Percentiles rank a stretch among this genome's conserved stretches.
Evolutionary conservation across 2,113 vertebrate genomes (phyloP).

Genomic region (Gasterosteus nipponicus): DNA sequence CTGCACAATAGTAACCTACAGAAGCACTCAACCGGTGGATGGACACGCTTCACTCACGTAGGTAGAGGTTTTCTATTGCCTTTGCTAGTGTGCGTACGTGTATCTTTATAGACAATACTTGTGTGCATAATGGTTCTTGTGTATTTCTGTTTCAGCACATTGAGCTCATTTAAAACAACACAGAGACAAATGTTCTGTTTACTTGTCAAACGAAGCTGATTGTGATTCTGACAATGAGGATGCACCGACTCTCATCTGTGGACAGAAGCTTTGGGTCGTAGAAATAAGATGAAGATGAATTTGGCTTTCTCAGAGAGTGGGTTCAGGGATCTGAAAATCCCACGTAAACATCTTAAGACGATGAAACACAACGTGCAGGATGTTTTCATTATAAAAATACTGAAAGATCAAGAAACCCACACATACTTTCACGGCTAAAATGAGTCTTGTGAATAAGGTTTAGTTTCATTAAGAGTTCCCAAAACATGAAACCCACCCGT

Average conservation of each 20-base stretch:
- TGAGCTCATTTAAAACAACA: not conserved
- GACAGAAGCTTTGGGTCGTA: constrained; percentile 14
- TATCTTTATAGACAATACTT: too few species aligned
- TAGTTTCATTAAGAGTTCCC: constrained; percentile 2
- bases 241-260: constrained; percentile 6
- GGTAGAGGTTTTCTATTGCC: not conserved
- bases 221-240: not conserved
- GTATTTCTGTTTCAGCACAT: not conserved
- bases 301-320: constrained; percentile 4
- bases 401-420: not conserved
- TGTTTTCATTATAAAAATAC: not conserved
- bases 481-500: constrained; percentile 6
- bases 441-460: not conserved
- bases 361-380: not conserved
- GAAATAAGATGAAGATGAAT: constrained; percentile 15
- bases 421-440: constrained; percentile 1
- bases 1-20: not conserved
- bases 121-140: not conserved
- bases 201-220: not conserved
- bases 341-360: not conserved
- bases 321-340: constrained; percentile 30
- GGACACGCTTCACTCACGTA: not conserved
- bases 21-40: not conserved
- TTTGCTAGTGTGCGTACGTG: not conserved
- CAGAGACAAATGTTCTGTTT: not conserved